Conservation (phyloP, 1,140 invertebrate species). For the Drosophila pallidifrons region DNA sequence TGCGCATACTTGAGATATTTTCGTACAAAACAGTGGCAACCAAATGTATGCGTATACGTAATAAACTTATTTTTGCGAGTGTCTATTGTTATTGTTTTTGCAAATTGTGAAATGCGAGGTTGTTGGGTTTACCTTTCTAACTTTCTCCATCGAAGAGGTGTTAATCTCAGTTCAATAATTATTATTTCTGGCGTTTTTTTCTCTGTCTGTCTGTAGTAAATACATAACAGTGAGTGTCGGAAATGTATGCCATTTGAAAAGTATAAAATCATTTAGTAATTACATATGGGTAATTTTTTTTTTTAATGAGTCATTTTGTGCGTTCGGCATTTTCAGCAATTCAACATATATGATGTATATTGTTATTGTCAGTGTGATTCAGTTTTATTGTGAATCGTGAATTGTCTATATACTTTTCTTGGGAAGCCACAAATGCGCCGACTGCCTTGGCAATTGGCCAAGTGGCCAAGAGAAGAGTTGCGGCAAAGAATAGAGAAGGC, state of each 20-base stretch:
- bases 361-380: constrained; percentile 25
- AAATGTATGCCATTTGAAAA: not conserved
- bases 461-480: not conserved
- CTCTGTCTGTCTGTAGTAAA: not conserved
- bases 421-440: not conserved
- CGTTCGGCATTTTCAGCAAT: not conserved
- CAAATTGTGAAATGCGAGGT: constrained; percentile 20
- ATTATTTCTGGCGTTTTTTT: constrained; percentile 8
- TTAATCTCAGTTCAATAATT: constrained; percentile 35
- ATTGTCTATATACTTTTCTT: constrained; percentile 33
- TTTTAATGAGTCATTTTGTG: constrained; percentile 13
- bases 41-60: constrained; percentile 4
- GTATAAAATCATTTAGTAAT: constrained; percentile 1
- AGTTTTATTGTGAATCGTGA: constrained; percentile 32
- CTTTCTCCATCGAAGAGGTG: constrained; percentile 30
- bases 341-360: not conserved
- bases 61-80: not conserved
- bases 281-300: constrained; percentile 6
- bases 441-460: constrained; percentile 34
- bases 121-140: constrained; percentile 11
- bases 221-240: not conserved
- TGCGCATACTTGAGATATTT: constrained; percentile 27
- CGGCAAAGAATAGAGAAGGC: not conserved
- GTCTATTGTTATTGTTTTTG: not conserved
- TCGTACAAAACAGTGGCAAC: not conserved